Evolutionary conservation across 2,888 invertebrate genomes (phyloP), one percentile per base, ranked within the genome.

Genomic region (Brassicogethes aeneus): DNA sequence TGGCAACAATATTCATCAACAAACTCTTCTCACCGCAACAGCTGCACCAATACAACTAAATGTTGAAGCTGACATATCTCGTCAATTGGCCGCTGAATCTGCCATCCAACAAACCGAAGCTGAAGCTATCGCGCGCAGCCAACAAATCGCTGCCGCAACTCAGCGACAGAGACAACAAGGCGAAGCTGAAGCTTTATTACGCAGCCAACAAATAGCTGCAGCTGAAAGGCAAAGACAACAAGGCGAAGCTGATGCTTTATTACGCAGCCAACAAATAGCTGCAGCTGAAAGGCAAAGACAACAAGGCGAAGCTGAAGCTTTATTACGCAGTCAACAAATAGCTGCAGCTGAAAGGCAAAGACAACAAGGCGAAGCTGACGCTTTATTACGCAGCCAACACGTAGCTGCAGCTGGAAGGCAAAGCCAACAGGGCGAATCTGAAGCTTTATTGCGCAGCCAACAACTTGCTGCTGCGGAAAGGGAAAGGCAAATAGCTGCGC

Each of bases 81-180:
- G 33, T 32, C 32, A 23, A 29, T 23, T 38, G 43, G 44, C 47
- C 10, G 31, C 44, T 33, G 40, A 48, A 15, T 37, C 47, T 13
- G 40, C 44, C 7, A 23, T 23, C 10, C 43, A 43, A 1, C 31
- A 39, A n/a, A 43, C 42, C 2, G 37, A 17, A 8, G 42, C 44
- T 12, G 15, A 40, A 14, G 37, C 44, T 12, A 33, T 36, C 32
- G 37, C 29, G 17, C 16, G 7, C 17, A 37, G 23, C 23, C 5
- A 10, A 23, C 23, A 23, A 23, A 10, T 23, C 23, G 23, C 23
- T 10, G 23, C 23, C 5, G 10, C 5, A 23, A 7, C 23, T 23
- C 23, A 23, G 23, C 5, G 5, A 7, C 5, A 5, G 23, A 23
- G 5, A 7, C 23, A 23, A 23, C 23, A 23, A 23, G 23, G 5